Evolutionary conservation across 1,140 invertebrate genomes (phyloP).

Genomic region (Drosophila burlai): DNA sequence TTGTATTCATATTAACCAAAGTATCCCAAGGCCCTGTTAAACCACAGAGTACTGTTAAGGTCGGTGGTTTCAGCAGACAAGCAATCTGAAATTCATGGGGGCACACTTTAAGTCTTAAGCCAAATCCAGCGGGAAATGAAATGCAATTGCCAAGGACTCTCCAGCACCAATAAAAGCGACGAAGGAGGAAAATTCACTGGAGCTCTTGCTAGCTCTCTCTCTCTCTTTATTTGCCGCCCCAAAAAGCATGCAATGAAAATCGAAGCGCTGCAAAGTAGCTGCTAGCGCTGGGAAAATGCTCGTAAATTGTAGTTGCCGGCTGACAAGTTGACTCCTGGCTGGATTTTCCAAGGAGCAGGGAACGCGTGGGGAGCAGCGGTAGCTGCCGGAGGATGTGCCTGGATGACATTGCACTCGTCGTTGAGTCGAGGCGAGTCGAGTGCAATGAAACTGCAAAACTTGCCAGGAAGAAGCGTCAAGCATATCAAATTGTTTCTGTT

Average conservation of each 20-base stretch:
- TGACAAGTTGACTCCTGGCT: constrained; percentile 61
- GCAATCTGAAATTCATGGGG: constrained; percentile 21
- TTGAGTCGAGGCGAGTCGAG: constrained; percentile 21
- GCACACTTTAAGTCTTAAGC: constrained; percentile 33
- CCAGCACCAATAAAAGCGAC: constrained; percentile 7
- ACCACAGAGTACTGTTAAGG: neutral
- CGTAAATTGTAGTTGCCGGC: constrained; percentile 50
- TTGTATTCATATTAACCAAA: too few species aligned
- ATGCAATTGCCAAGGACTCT: constrained; percentile 44
- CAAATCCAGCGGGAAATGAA: constrained; percentile 38
- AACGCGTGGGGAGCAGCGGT: neutral
- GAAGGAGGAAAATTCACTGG: constrained; percentile 10
- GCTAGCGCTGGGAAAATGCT: constrained; percentile 30
- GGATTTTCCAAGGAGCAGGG: constrained; percentile 10
- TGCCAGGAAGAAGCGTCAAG: constrained; percentile 69
- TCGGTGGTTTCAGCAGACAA: constrained; percentile 3
- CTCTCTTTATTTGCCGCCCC: constrained; percentile 40
- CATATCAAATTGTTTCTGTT: constrained; percentile 49
- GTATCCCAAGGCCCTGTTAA: neutral
- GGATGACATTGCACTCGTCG: constrained; percentile 51
- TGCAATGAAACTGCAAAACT: constrained; percentile 69
- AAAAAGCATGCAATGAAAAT: constrained; percentile 59
- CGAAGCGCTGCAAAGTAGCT: constrained; percentile 16
- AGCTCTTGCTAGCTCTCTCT: neutral
- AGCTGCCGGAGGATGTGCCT: constrained; percentile 21